These are phyloP conservation scores for Cheilosia variabilis DNA, from an alignment of 2,888 invertebrate genomes.

Conservation along the genomic window DNA sequence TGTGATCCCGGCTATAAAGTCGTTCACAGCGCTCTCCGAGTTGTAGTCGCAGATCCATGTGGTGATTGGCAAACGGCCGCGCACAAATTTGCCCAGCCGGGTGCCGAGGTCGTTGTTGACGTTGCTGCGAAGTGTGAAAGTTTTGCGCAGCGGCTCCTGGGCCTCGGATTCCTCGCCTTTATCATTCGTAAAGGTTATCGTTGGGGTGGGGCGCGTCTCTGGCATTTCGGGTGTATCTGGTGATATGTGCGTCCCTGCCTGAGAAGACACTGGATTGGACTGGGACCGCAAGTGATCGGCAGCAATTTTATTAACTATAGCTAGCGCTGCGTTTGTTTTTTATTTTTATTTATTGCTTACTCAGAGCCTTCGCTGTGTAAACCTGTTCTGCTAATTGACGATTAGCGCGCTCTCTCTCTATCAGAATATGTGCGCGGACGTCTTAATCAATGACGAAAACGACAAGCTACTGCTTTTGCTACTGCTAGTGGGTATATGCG, in stretches of 20 bases:
- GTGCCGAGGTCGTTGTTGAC: slow-evolving; percentile 3
- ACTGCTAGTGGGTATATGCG: not conserved
- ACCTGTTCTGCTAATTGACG: slow-evolving; percentile 26
- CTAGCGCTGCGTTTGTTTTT: not conserved
- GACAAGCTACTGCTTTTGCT: not conserved
- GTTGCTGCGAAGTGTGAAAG: slow-evolving; percentile 35
- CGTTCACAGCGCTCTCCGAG: slow-evolving; percentile 86
- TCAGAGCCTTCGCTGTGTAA: slow-evolving; percentile 3
- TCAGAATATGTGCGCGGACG: slow-evolving; percentile 1
- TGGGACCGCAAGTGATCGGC: slow-evolving; percentile 30
- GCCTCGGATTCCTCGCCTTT: slow-evolving; percentile 51
- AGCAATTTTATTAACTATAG: slow-evolving; percentile 23
- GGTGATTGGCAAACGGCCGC: slow-evolving; percentile 77
- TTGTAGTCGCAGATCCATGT: slow-evolving; percentile 81
- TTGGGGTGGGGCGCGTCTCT: slow-evolving; percentile 30
- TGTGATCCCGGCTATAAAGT: slow-evolving; percentile 94
- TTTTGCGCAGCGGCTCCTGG: slow-evolving; percentile 49
- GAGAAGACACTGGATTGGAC: slow-evolving; percentile 46
- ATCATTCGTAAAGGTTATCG: slow-evolving; percentile 46
- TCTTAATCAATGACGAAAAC: slow-evolving; percentile 3
- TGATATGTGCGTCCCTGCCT: slow-evolving; percentile 25
- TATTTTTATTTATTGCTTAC: slow-evolving; percentile 10
- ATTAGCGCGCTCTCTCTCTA: slow-evolving; percentile 12
- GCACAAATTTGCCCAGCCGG: slow-evolving; percentile 62
- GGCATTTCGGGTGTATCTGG: slow-evolving; percentile 25